Evolutionary conservation across 1,140 invertebrate genomes (phyloP).

Genomic region (Aethina tumida): DNA sequence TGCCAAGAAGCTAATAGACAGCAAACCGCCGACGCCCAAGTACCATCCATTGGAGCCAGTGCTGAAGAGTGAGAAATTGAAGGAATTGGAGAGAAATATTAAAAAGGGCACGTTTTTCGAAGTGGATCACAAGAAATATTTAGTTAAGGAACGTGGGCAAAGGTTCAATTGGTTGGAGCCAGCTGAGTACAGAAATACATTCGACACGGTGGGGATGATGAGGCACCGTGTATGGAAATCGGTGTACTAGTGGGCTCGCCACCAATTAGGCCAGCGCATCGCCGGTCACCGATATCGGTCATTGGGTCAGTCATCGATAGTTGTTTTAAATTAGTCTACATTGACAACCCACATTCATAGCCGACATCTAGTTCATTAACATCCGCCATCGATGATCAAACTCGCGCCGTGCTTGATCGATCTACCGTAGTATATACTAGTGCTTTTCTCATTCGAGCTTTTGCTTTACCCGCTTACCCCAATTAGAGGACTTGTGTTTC

Average conservation of each 20-base stretch:
- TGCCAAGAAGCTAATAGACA: constrained; percentile 23
- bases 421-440: constrained; percentile 8
- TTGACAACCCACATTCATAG: constrained; percentile 16
- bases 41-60: constrained; percentile 32
- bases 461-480: not conserved
- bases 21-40: constrained; percentile 16
- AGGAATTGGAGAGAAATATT: constrained; percentile 29
- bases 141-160: constrained; percentile 20
- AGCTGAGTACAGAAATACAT: constrained; percentile 27
- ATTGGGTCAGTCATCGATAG: constrained; percentile 23
- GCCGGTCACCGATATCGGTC: constrained; percentile 20
- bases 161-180: constrained; percentile 29
- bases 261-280: constrained; percentile 23
- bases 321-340: constrained; percentile 15
- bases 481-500: not conserved
- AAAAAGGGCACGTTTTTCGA: constrained; percentile 33
- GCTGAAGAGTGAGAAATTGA: constrained; percentile 30
- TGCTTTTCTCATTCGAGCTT: constrained; percentile 1
- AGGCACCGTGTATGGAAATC: constrained; percentile 33
- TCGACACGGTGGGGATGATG: constrained; percentile 32
- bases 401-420: constrained; percentile 12
- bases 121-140: constrained; percentile 30
- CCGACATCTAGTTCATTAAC: constrained; percentile 21
- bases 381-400: constrained; percentile 12
- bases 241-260: constrained; percentile 23